Evolutionary conservation across 2,888 invertebrate species (phyloP), one percentile per base, ranked within the genome.

Genomic region (Plutella xylostella): DNA sequence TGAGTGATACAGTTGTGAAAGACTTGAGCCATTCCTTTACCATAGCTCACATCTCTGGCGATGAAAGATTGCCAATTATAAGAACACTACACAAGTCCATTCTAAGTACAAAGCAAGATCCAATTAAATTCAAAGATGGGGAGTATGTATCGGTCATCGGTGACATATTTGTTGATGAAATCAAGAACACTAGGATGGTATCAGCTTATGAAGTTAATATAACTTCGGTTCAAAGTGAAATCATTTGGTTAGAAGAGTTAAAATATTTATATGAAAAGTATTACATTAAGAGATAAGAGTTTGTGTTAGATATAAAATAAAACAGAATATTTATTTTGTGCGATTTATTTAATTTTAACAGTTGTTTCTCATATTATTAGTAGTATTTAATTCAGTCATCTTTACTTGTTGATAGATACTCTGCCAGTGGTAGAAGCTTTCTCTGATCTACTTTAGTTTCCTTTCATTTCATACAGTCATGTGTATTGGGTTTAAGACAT

Each of bases 261-360:
- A 64, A 63, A 51, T 76, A 79, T 55, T 53, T 80, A 37, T 83
- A 83, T 63, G 72, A 78, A 30, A 75, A 75, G 41, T 77, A 57
- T 65, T 83, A 82, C 55, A 51, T 79, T 20, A 55, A 56, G 54
- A n/a, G 53, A 52, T 17, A 39, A 25, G 15, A n/a, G n/a, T n/a
- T n/a, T n/a, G n/a, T n/a, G n/a, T n/a, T n/a, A n/a, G 9, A 14
- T 33, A 2, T 31, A 5, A 19, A 19, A 35, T 35, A 12, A 35
- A 35, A 37, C 19, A 19, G 12, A 18, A 19, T n/a, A 9, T 11
- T 19, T 20, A 74, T 79, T 82, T 83, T 83, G 83, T 83, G 83
- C 82, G 70, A 70, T 83, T 82, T 82, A 83, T 77, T 83, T 66
- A 80, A 74, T 78, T 76, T 74, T 80, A 82, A 83, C 83, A 82